Conservation (phyloP, 2,888 invertebrate species). For the Eilema caniola region DNA sequence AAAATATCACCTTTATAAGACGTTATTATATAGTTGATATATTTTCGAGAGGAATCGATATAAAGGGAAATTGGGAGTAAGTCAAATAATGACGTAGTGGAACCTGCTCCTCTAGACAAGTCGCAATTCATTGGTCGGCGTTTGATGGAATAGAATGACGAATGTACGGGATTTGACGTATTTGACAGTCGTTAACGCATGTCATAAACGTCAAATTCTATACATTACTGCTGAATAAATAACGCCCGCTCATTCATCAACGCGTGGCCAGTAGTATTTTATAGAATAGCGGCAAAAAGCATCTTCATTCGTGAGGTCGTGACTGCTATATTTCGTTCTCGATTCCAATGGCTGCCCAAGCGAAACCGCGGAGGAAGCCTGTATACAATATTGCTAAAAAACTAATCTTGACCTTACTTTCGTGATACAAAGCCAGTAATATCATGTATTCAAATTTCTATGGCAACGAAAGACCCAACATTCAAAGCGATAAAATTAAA, state of each 20-base stretch:
- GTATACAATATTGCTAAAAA: constrained; percentile 39
- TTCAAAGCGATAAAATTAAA: constrained; percentile 6
- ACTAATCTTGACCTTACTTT: constrained; percentile 50
- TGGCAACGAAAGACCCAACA: constrained; percentile 52
- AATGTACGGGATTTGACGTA: too few species aligned
- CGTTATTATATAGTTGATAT: too few species aligned
- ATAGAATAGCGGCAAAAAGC: constrained; percentile 14
- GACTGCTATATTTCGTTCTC: constrained; percentile 42
- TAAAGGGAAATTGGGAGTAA: too few species aligned
- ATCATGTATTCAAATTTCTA: constrained; percentile 42
- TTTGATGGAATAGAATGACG: too few species aligned
- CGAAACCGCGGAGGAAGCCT: constrained; percentile 43
- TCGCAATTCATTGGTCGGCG: too few species aligned
- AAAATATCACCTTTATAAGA: too few species aligned
- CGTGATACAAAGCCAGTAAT: constrained; percentile 38
- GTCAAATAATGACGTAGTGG: background rate
- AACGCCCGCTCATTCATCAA: background rate
- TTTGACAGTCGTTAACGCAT: too few species aligned
- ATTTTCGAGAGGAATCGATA: too few species aligned
- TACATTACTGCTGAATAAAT: too few species aligned
- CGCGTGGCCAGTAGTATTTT: constrained; percentile 9
- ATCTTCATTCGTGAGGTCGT: constrained; percentile 27
- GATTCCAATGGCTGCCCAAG: constrained; percentile 48
- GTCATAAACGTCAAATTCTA: too few species aligned
- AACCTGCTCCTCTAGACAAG: too few species aligned